A percentile compares a stretch with the other conserved stretches of the same genome.
These are phyloP conservation scores for Drosophila vallismaia DNA, from an alignment of 2,888 invertebrate species.

Conservation along the genomic window DNA sequence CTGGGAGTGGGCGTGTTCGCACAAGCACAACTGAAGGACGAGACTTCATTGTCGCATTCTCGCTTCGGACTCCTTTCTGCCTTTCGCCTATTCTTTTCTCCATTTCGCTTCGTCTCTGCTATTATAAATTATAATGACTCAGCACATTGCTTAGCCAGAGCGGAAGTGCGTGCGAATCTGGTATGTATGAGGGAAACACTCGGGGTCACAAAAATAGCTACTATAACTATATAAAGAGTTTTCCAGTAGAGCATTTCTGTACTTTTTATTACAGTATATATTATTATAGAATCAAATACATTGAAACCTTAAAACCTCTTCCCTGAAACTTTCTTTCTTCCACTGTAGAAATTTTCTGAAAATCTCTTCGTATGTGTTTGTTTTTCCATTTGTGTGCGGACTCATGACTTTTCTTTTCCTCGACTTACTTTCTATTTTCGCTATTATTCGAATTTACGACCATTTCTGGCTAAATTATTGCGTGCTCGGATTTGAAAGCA, in stretches of 20 bases:
- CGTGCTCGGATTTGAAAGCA: slow-evolving; percentile 44
- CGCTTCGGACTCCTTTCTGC: slow-evolving; percentile 28
- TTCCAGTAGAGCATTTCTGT: too few relatives aligned
- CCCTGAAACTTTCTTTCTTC: too few relatives aligned
- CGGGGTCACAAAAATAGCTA: background rate
- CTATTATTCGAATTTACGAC: slow-evolving; percentile 61
- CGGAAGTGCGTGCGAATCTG: slow-evolving; percentile 62
- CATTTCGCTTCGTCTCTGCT: slow-evolving; percentile 40
- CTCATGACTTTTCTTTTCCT: slow-evolving; percentile 34
- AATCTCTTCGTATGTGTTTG: slow-evolving; percentile 19
- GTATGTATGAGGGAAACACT: slow-evolving; percentile 9
- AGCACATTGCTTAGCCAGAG: slow-evolving; percentile 51
- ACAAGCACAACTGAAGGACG: slow-evolving; percentile 28
- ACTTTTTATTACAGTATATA: too few relatives aligned
- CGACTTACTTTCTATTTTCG: slow-evolving; percentile 40
- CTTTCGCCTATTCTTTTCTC: slow-evolving; percentile 12
- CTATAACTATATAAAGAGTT: background rate
- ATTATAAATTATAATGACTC: slow-evolving; percentile 77
- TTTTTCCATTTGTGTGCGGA: slow-evolving; percentile 34
- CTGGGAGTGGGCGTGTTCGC: slow-evolving; percentile 5
- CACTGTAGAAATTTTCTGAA: slow-evolving; percentile 1
- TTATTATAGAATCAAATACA: too few relatives aligned
- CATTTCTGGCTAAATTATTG: slow-evolving; percentile 57
- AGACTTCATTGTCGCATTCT: slow-evolving; percentile 72
- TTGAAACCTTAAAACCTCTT: too few relatives aligned